These are phyloP conservation scores for Carassius auratus DNA, from an alignment of 2,113 vertebrate species.

Conservation along the genomic window DNA sequence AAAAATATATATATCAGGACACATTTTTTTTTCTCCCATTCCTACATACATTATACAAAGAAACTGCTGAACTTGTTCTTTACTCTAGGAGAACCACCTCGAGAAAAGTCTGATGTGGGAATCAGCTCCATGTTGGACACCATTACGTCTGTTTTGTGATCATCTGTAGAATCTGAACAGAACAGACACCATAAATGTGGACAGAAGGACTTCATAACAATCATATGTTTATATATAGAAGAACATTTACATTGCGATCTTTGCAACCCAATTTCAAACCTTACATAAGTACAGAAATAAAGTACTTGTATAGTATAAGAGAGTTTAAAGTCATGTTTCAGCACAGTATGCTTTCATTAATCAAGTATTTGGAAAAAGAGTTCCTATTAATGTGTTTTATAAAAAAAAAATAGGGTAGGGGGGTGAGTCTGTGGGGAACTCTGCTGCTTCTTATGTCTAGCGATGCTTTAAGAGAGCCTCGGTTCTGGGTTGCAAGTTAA, in stretches of 20 bases:
- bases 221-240: neutral
- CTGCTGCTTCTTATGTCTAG: conserved; percentile 30
- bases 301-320: conserved; percentile 9
- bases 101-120: neutral
- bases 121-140: neutral
- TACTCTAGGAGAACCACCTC: neutral
- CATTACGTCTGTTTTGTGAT: neutral
- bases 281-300: conserved; percentile 33
- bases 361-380: neutral
- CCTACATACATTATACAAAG: conserved; percentile 21
- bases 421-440: neutral
- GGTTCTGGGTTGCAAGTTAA: conserved; percentile 34
- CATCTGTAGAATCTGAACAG: neutral
- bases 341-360: conserved; percentile 26
- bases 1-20: neutral
- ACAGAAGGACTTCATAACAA: neutral
- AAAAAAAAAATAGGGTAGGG: neutral
- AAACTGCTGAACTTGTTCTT: neutral
- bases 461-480: conserved; percentile 43
- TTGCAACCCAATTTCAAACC: neutral
- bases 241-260: conserved; percentile 5
- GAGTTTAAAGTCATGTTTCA: conserved; percentile 24
- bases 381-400: neutral
- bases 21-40: neutral
- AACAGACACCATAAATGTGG: neutral